These are phyloP conservation scores for Erpetoichthys calabaricus DNA, from an alignment of 2,797 vertebrate species.

Conservation along the genomic window DNA sequence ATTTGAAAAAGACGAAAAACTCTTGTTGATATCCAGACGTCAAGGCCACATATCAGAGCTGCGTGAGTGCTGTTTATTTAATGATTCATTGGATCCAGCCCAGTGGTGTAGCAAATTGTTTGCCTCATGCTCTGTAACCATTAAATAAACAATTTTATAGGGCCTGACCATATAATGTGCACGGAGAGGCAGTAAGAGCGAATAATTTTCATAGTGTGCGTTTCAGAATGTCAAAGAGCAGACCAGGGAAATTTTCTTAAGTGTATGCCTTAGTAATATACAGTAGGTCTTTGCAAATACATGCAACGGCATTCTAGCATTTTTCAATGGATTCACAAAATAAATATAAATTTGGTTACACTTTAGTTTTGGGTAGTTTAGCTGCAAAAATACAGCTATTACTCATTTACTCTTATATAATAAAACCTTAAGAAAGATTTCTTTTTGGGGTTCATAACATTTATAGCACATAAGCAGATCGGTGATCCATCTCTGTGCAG, in stretches of 20 bases:
- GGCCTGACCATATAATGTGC: constrained; percentile 6
- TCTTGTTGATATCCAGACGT: not conserved
- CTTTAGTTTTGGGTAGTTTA: too few relatives aligned
- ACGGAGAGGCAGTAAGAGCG: not conserved
- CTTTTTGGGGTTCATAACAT: too few relatives aligned
- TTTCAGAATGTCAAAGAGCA: not conserved
- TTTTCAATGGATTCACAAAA: too few relatives aligned
- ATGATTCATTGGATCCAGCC: constrained; percentile 25
- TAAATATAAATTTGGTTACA: too few relatives aligned
- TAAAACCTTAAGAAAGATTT: too few relatives aligned
- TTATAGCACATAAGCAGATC: too few relatives aligned
- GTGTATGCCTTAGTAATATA: constrained; percentile 21
- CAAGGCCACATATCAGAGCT: constrained; percentile 1
- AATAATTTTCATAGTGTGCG: not conserved
- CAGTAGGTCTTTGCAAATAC: constrained; percentile 29
- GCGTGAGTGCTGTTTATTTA: constrained; percentile 8
- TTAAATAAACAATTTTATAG: constrained; percentile 19
- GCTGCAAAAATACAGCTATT: too few relatives aligned
- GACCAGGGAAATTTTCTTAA: not conserved
- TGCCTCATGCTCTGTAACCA: constrained; percentile 13
- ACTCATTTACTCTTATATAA: too few relatives aligned
- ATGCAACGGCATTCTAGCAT: constrained; percentile 1
- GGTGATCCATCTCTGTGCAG: too few relatives aligned
- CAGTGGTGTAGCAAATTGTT: constrained; percentile 18
- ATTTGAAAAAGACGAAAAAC: not conserved